Evolutionary conservation across 2,888 invertebrate species (phyloP), one percentile per base, ranked within the genome.

Genomic region (Aporophyla nigra): DNA sequence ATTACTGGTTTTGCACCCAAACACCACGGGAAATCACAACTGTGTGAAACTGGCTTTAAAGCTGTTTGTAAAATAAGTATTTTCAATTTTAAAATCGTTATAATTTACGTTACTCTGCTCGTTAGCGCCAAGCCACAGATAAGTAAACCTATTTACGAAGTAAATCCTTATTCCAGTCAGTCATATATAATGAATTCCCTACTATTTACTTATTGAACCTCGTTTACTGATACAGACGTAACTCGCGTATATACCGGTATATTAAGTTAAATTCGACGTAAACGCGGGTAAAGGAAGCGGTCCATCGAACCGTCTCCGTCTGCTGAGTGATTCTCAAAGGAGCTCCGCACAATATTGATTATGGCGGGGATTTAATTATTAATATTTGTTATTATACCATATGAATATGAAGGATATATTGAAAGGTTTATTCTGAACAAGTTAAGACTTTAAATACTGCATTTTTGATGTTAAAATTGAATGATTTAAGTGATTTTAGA

Each of bases 251-350:
- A 49, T 62, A 65, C 40, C 54, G 10, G 68, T 72, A 40, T 84
- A 84, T 83, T 74, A 80, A 79, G 85, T 84, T 86, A 86, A 87
- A 87, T 85, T 88, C 82, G 86, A 89, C 86, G 87, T 89, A 77
- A 87, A 87, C 72, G 85, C 74, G 79, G 88, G 75, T 84, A 85
- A 88, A 88, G 88, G 86, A 89, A 91, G 85, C 87, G 82, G 83
- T 82, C 80, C 88, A 91, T 84, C 72, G 88, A 86, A 87, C 84
- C 90, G 87, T 85, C 84, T 84, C 86, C 83, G 86, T 80, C 83
- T 76, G 71, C 49, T 58, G 87, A 81, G 81, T 68, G 81, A 90
- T 88, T 90, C 91, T 88, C 76, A 86, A 82, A 85, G 73, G 59
- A 73, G 10, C 72, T 73, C 43, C 56, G 49, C 24, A 43, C 16